phyloP scores from a whole-genome alignment of 2,888 invertebrate genomes.

The Lithophane ornitopus region DNA sequence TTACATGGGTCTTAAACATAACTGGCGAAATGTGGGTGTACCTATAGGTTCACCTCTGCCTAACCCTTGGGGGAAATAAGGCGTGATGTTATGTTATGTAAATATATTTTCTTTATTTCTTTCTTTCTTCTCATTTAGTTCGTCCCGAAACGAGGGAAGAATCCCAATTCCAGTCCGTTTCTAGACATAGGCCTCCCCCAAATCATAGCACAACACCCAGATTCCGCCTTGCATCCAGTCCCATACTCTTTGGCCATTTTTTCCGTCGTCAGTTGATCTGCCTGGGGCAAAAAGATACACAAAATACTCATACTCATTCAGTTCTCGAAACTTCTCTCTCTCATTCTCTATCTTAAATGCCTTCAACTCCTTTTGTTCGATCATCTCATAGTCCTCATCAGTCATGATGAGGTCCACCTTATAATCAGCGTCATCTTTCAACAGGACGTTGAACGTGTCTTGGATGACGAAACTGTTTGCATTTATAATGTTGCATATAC shows the following conservation, averaged over 20 bases:
- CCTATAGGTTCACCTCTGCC: too few relatives aligned
- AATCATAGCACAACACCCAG: neutral
- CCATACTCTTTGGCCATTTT: neutral
- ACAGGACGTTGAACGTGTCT: slow-evolving; percentile 66
- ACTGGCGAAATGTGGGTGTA: too few relatives aligned
- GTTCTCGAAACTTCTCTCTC: slow-evolving; percentile 55
- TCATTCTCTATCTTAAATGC: slow-evolving; percentile 57
- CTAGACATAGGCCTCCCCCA: neutral
- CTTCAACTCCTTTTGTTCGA: slow-evolving; percentile 58
- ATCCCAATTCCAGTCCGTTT: neutral
- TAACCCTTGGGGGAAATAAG: too few relatives aligned
- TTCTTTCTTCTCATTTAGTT: neutral
- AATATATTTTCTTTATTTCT: neutral
- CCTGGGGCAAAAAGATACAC: neutral
- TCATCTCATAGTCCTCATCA: slow-evolving; percentile 75
- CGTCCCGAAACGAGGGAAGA: neutral
- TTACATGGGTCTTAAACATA: too few relatives aligned
- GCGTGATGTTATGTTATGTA: too few relatives aligned
- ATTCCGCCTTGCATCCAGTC: neutral
- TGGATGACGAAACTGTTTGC: slow-evolving; percentile 57
- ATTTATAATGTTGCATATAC: slow-evolving; percentile 51
- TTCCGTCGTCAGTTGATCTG: neutral
- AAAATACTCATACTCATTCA: slow-evolving; percentile 66
- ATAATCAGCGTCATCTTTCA: slow-evolving; percentile 71
- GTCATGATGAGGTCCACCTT: slow-evolving; percentile 72